phyloP scores from a whole-genome alignment of 2,797 vertebrate species.

The Lepilemur ruficaudatus region DNA sequence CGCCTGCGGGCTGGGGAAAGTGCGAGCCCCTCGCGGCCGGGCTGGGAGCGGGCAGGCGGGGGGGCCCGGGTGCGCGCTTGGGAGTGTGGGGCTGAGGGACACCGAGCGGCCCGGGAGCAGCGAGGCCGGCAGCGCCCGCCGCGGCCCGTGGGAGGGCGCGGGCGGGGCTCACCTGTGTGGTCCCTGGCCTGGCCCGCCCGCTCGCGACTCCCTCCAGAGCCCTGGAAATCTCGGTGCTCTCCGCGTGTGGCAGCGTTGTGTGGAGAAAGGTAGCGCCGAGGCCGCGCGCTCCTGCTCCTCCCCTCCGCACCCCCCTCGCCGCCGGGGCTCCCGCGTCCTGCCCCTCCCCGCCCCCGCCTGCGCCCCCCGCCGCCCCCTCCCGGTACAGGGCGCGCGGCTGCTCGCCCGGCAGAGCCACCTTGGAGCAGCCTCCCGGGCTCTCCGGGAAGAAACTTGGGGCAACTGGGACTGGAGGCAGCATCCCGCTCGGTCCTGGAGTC shows the following conservation, averaged over 20 bases:
- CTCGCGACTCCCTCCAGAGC: constrained; percentile 46
- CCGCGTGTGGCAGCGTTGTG: constrained; percentile 57
- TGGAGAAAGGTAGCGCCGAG: constrained; percentile 66
- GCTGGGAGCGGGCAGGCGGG: background rate
- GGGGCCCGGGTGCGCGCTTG: background rate
- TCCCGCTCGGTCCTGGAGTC: background rate
- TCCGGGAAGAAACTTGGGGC: constrained; percentile 64
- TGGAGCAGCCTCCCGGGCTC: constrained; percentile 47
- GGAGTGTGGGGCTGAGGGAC: constrained; percentile 15
- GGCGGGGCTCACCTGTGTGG: constrained; percentile 73
- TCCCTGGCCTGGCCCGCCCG: constrained; percentile 16
- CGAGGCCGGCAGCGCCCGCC: background rate
- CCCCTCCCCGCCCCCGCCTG: constrained; percentile 36
- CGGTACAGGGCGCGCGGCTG: background rate
- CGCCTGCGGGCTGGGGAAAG: constrained; percentile 58
- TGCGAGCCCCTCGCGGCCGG: constrained; percentile 18
- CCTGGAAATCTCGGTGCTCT: constrained; percentile 37
- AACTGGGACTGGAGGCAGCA: constrained; percentile 35
- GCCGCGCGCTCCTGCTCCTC: constrained; percentile 68
- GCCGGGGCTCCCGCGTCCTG: background rate
- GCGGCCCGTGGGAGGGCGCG: background rate
- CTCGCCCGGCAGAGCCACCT: constrained; percentile 56
- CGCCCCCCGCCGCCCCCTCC: constrained; percentile 50
- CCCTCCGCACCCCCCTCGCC: constrained; percentile 37
- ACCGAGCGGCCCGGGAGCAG: background rate